Conservation (phyloP, 53 echinoderm and acorn worm genomes). For the Paelopatides confundens region DNA sequence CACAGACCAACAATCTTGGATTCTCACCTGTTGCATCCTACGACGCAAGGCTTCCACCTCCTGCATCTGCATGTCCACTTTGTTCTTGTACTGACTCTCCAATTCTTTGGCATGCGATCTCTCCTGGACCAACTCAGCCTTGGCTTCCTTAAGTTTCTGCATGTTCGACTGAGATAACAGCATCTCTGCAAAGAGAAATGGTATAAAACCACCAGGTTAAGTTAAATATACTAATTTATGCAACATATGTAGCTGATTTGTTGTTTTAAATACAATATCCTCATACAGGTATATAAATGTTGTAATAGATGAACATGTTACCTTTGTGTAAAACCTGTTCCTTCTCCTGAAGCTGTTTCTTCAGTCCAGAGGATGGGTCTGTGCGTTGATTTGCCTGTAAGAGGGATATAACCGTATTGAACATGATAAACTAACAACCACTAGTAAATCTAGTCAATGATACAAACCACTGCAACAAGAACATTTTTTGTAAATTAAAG, state of each 20-base stretch:
- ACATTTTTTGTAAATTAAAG: too few species aligned
- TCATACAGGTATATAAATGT: too few species aligned
- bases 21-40: conserved; percentile 90
- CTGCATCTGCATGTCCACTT: conserved; percentile 72
- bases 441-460: too few species aligned
- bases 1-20: neutral
- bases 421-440: too few species aligned
- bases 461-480: too few species aligned
- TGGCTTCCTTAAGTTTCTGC: conserved; percentile 94
- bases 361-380: conserved; percentile 89
- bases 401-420: neutral
- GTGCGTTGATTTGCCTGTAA: conserved; percentile 89
- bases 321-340: conserved; percentile 98
- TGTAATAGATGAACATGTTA: too few species aligned
- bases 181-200: conserved; percentile 53
- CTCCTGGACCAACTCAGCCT: conserved; percentile 87
- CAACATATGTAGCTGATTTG: too few species aligned
- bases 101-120: conserved; percentile 53
- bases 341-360: conserved; percentile 99
- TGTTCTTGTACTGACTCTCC: conserved; percentile 84
- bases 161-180: conserved; percentile 83
- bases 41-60: conserved; percentile 82
- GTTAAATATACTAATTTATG: too few species aligned
- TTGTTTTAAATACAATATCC: too few species aligned
- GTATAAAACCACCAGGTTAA: neutral